These are phyloP conservation scores for Neoniphon sammara DNA, from an alignment of 2,797 vertebrate genomes.

Conservation along the genomic window DNA sequence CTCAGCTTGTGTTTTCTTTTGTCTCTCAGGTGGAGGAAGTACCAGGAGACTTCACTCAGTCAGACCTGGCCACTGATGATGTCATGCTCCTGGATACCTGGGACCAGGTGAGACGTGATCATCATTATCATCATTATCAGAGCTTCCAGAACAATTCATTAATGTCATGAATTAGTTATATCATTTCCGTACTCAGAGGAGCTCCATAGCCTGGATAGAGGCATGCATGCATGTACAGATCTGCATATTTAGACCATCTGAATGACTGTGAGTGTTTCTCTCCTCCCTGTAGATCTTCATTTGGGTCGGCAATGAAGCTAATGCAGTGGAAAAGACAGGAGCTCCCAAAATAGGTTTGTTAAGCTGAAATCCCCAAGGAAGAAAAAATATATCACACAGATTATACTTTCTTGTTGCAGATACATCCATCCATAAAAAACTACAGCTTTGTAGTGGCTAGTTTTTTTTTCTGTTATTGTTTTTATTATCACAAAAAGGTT, in stretches of 20 bases:
- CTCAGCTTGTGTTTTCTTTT: slow-evolving; percentile 17
- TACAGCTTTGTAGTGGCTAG: no score
- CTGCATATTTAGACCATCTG: not conserved
- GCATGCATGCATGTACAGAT: not conserved
- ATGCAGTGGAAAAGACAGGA: slow-evolving; percentile 76
- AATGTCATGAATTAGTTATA: not conserved
- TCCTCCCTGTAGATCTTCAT: slow-evolving; percentile 78
- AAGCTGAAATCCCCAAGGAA: slow-evolving; percentile 11
- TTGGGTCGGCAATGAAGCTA: slow-evolving; percentile 85
- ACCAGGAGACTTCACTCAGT: slow-evolving; percentile 86
- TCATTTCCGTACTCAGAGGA: not conserved
- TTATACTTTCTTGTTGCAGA: not conserved
- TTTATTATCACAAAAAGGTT: no score
- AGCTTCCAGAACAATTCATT: not conserved
- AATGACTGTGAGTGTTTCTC: slow-evolving; percentile 27
- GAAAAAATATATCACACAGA: not conserved
- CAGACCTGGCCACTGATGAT: slow-evolving; percentile 86
- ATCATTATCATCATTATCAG: not conserved
- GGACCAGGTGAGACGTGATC: slow-evolving; percentile 79
- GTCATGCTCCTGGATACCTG: slow-evolving; percentile 86
- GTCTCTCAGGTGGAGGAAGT: slow-evolving; percentile 83
- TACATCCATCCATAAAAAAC: slow-evolving; percentile 3
- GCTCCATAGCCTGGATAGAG: not conserved
- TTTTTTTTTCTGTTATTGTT: no score
- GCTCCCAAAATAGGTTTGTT: slow-evolving; percentile 83